Evolutionary conservation across 2,888 invertebrate genomes (phyloP), one percentile per base, ranked within the genome.

Genomic region (Drosophila koepferae): DNA sequence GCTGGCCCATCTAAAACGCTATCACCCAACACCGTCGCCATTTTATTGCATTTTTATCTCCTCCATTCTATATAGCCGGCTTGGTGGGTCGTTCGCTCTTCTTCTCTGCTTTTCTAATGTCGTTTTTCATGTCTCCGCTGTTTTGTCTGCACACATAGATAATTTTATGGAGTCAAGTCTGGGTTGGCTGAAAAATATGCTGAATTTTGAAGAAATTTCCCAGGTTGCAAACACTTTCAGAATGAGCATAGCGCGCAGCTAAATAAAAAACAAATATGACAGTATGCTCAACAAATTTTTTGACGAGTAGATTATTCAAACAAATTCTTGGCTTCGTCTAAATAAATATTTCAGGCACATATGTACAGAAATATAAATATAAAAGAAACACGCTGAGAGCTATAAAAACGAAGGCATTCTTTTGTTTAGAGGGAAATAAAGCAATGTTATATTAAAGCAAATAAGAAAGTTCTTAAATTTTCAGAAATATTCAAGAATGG

Each of bases 41-140:
- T 81, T 83, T 74, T 83, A 81, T 79, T 79, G 68, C 78, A 73
- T 72, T 80, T 82, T 81, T 80, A 84, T 81, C 63, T 70, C 43
- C 54, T 4, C 40, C 58, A 34, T 38, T 63, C 58, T 20, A 60
- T 56, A 43, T 41, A 23, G 40, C 28, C 18, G 43, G 23, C 23
- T 23, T 20, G 20, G 20, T 64, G 53, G 40, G 46, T 67, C 56
- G 18, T 28, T 31, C 55, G 18, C 58, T 56, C 43, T 18, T 40
- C 34, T n/a, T 40, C 53, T 63, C 56, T 70, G 44, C 43, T 43
- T 56, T 58, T 54, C 56, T 44, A 49, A 54, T 46, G 34, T 40
- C 51, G 23, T 63, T 67, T 66, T 46, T 69, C 58, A 72, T 77
- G 69, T 49, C 63, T 62, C 65, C 48, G 49, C 63, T 70, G 56